phyloP scores from a whole-genome alignment of 2,797 vertebrate genomes.

The Esox lucius region DNA sequence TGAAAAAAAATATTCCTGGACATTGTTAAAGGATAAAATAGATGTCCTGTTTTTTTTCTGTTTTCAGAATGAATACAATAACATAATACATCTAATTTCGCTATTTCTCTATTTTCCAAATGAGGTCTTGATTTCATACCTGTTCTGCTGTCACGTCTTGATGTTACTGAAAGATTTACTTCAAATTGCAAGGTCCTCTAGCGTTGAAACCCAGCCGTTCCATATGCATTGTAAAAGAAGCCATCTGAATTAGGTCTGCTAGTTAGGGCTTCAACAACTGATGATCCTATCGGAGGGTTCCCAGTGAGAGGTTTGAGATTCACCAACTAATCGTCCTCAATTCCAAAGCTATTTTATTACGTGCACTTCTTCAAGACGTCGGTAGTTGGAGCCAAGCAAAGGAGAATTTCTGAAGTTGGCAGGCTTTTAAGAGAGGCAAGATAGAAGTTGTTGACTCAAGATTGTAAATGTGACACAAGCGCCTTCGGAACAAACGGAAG shows the following conservation, averaged over 20 bases:
- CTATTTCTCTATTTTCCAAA: neutral
- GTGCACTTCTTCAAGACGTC: slow-evolving; percentile 27
- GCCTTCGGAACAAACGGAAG: neutral
- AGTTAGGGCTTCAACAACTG: neutral
- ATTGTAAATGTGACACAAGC: neutral
- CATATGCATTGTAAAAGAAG: neutral
- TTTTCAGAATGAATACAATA: neutral
- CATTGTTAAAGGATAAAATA: no score
- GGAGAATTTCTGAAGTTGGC: neutral
- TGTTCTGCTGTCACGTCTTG: neutral
- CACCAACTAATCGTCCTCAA: neutral
- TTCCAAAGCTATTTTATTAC: neutral
- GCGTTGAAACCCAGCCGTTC: neutral
- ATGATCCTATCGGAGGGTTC: neutral
- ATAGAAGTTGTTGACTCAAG: neutral
- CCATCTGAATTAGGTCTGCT: neutral
- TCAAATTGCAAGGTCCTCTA: neutral
- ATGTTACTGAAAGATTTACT: neutral
- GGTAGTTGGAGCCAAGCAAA: slow-evolving; percentile 14
- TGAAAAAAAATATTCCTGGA: no score
- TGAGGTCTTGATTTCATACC: neutral
- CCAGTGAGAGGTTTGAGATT: neutral
- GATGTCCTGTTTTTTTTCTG: no score
- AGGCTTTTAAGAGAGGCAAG: neutral
- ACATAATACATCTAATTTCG: neutral